Evolutionary conservation across 2,113 vertebrate species (phyloP), one percentile per base, ranked within the genome.

Genomic region (Cyanoliseus patagonus): DNA sequence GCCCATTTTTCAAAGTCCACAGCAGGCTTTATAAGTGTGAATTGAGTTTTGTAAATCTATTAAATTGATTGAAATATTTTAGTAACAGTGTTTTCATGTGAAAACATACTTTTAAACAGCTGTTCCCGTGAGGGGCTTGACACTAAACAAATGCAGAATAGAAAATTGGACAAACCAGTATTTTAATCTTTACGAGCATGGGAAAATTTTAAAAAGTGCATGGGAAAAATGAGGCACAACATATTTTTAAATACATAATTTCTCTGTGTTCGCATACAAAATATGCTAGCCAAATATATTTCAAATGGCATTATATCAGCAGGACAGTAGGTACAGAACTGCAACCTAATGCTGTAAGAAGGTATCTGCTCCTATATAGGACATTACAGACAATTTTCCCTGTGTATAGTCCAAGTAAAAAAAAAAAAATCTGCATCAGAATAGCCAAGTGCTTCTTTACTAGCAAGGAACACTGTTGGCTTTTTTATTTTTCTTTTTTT

Each of bases 41-140:
- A 51, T 93, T 73, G 22, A 6, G 6, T 80, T 44, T 88, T 88
- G 42, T 67, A 72, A 77, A 74, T 67, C 35, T 80, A 8, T 94
- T 83, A 42, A 82, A 67, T 94, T 94, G 88, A 93, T 90, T 89
- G 85, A 92, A 86, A 81, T 74, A 85, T 88, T 97, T 95, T 86
- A 87, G 69, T 92, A 75, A 37, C 63, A 88, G 18, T 49, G 30
- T 70, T 85, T 95, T 81, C 13, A 86, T 93, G 55, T 5, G 11
- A 86, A 87, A 94, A 55, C 18, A 47, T 83, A 81, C 17, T 75
- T 95, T 90, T 86, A 75, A 92, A 62, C 35, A 51, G 2, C 51
- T 67, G 23, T 94, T 94, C 92, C 64, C 80, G 52, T 92, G 30
- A 86, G 47, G 15, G 77, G 44, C 57, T 92, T 88, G 92, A 44